phyloP scores from a whole-genome alignment of 2,888 invertebrate genomes.

The Emmelina monodactyla region DNA sequence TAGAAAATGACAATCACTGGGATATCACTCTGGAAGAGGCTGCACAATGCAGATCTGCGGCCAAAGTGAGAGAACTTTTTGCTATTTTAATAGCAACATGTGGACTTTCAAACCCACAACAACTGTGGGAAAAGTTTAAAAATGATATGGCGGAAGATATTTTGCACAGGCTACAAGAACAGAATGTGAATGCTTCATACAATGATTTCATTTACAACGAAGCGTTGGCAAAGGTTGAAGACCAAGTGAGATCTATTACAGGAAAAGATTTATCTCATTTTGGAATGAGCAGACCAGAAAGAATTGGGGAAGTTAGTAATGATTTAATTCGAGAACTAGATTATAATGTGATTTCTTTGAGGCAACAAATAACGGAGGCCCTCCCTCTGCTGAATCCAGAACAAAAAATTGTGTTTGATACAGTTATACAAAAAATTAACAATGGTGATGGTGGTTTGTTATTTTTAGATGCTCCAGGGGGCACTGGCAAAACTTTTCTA shows the following conservation, averaged over 20 bases:
- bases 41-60: background rate
- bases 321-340: constrained; percentile 16
- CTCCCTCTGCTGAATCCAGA: constrained; percentile 13
- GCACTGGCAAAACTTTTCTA: constrained; percentile 14
- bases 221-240: constrained; percentile 16
- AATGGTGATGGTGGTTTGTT: constrained; percentile 12
- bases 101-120: constrained; percentile 13
- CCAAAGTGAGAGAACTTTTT: background rate
- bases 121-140: constrained; percentile 15
- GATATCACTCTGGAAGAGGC: background rate
- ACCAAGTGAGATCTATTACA: constrained; percentile 13
- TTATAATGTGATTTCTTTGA: constrained; percentile 13
- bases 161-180: constrained; percentile 12
- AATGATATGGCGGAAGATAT: constrained; percentile 7
- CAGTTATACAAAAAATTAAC: constrained; percentile 9
- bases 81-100: constrained; percentile 5
- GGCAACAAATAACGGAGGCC: constrained; percentile 12
- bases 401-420: constrained; percentile 13
- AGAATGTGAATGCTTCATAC: constrained; percentile 11
- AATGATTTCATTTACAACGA: constrained; percentile 15
- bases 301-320: constrained; percentile 13
- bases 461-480: constrained; percentile 13
- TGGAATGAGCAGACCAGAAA: constrained; percentile 16
- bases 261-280: constrained; percentile 17
- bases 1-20: constrained; percentile 23